Evolutionary conservation across 2,113 vertebrate genomes (phyloP).

Genomic region (Nyctibius bracteatus): DNA sequence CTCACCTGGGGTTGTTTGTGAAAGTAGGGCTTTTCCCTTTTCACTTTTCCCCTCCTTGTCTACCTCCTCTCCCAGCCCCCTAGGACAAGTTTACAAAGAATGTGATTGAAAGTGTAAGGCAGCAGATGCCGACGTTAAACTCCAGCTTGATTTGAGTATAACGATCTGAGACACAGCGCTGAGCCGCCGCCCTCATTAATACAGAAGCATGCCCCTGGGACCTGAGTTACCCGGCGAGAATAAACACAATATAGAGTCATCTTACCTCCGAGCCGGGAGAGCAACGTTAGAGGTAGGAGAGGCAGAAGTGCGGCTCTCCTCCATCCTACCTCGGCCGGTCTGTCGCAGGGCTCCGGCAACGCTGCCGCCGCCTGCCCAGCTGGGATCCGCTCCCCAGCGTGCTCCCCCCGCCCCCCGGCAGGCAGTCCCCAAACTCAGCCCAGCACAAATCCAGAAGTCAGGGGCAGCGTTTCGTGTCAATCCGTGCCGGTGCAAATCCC

Average conservation of each 20-base stretch:
- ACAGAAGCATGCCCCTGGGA: neutral
- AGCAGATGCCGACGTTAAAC: neutral
- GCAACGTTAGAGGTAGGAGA: constrained; percentile 31
- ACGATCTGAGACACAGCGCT: neutral
- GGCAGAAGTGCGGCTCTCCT: constrained; percentile 17
- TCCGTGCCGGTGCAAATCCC: constrained; percentile 25
- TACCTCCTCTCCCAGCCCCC: neutral
- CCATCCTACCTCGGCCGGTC: constrained; percentile 34
- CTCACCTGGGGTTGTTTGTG: neutral
- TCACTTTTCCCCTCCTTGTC: neutral
- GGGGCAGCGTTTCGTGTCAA: constrained; percentile 63
- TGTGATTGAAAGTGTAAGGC: neutral
- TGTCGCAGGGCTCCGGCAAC: constrained; percentile 42
- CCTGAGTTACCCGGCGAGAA: constrained; percentile 18
- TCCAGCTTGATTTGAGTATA: neutral
- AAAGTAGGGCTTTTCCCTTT: no score
- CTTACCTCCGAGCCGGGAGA: constrained; percentile 69
- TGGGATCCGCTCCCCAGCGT: constrained; percentile 33
- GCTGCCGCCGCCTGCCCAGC: constrained; percentile 54
- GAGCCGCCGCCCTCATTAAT: neutral
- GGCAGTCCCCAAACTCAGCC: constrained; percentile 68
- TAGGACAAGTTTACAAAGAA: constrained; percentile 30
- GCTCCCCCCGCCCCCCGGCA: constrained; percentile 42
- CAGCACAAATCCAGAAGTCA: constrained; percentile 52
- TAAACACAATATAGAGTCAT: constrained; percentile 39